A percentile compares a stretch with the other conserved stretches of the same genome.
Evolutionary conservation across 2,888 invertebrate species (phyloP).

Genomic region (Platycheirus albimanus): DNA sequence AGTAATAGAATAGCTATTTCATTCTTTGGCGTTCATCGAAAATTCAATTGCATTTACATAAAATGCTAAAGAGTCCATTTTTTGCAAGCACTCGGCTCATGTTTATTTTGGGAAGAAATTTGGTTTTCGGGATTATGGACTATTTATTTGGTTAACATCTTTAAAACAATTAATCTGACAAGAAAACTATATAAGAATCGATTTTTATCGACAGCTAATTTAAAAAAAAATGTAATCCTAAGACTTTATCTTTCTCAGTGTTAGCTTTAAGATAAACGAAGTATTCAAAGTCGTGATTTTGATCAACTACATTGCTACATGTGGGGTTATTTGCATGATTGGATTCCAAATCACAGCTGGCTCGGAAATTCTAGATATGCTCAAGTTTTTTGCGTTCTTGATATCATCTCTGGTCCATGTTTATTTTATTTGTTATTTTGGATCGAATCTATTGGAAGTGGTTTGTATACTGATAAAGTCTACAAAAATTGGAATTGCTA

Average conservation of each 20-base stretch:
- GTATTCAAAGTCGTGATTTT: constrained; percentile 73
- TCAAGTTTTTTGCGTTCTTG: constrained; percentile 75
- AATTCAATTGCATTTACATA: too few relatives aligned
- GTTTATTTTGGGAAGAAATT: too few relatives aligned
- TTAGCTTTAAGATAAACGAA: constrained; percentile 62
- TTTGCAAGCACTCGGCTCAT: too few relatives aligned
- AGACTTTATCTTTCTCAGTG: constrained; percentile 26
- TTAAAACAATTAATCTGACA: too few relatives aligned
- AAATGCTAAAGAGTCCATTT: too few relatives aligned
- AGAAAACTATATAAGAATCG: too few relatives aligned
- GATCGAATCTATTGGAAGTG: constrained; percentile 70
- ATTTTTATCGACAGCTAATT: too few relatives aligned
- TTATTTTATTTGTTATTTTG: constrained; percentile 74
- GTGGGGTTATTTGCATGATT: constrained; percentile 73
- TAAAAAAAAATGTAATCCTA: too few relatives aligned
- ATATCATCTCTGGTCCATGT: constrained; percentile 72
- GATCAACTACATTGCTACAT: constrained; percentile 73
- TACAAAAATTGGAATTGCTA: not conserved
- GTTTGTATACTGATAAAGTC: constrained; percentile 66
- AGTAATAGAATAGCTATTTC: too few relatives aligned
- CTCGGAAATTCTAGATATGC: constrained; percentile 58
- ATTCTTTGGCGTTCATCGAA: too few relatives aligned
- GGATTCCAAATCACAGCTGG: constrained; percentile 75
- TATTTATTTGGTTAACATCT: too few relatives aligned
- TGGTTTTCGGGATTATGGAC: too few relatives aligned